Evolutionary conservation across 2,888 invertebrate genomes (phyloP), one percentile per base, ranked within the genome.

Genomic region (Heliconius sara): DNA sequence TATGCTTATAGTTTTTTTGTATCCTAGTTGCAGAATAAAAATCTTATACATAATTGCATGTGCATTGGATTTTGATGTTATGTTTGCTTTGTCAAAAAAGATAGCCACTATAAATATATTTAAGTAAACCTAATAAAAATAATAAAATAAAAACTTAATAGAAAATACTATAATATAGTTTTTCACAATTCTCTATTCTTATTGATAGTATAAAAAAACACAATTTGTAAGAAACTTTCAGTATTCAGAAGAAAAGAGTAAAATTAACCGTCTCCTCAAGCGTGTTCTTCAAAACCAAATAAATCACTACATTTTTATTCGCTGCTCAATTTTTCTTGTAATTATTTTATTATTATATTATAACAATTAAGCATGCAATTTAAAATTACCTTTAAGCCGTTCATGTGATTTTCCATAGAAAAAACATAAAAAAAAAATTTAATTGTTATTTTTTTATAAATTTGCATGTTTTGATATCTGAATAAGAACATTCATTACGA

Each of bases 401-500:
- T 72, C 12, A 57, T 72, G 0, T 57, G 13, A n/a, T 57, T 52
- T 73, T 73, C 16, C 34, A 60, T 57, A n/a, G 22, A 27, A 30
- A 10, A 27, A 16, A 34, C n/a, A 22, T n/a, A 70, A 22, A 13
- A 43, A 22, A 13, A 43, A 6, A 13, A n/a, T 9, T n/a, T n/a
- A 16, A 73, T 25, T 34, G 22, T 75, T 47, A 9, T 82, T 74
- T 76, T 79, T 75, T 22, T 72, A 27, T 73, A 77, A 77, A 90
- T 89, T 84, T 91, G 93, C 92, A 93, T 93, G 93, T 82, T 81
- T 86, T 84, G 88, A 87, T 90, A 88, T 91, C 91, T 86, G 89
- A 91, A 89, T 89, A 88, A 88, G 93, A 92, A 92, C 92, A 92
- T 92, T 92, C 95, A 93, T 93, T 95, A 93, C 95, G 92, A 95